Base-by-base conservation (phyloP, 2,888 invertebrate genomes). In the Rhaphigaster nebulosa region DNA sequence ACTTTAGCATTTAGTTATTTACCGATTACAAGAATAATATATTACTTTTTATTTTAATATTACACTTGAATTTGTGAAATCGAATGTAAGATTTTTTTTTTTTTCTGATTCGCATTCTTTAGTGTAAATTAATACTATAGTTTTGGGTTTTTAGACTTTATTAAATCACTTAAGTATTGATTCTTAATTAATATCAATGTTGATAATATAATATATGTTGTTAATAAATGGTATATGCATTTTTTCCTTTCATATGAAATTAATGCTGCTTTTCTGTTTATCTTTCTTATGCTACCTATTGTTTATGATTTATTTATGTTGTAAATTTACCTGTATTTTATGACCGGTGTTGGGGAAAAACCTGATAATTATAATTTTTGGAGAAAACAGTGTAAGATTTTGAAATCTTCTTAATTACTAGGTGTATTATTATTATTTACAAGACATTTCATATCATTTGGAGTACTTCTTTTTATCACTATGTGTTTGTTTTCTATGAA, bases 91-190 rank as follows among this genome's bases (percentile, higher is more conserved):
- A 23, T 54, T 20, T 76, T 20, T 34, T 20, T 76, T 20, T 34
- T 20, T 34, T 23, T 20, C 20, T 38, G 1, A 0, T 1, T 23
- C 8, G 1, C 8, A 23, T 23, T 38, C 20, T 76, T 76, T 76
- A 20, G 3, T 38, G 20, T 76, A 76, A 56, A 12, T 29, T 38
- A 29, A 6, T 65, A 76, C 23, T 20, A 76, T 38, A 38, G 70
- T 76, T 76, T 76, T 76, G 70, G 70, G 34, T 76, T 76, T 70
- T 76, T 76, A 76, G 70, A 76, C 6, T 6, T 34, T 4, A 76
- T 20, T 34, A 34, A 20, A 65, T 65, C 15, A 34, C 13, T 76
- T 20, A 76, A 76, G 20, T 60, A 60, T 29, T 60, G 12, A 60
- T 60, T 60, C 5, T 29, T 8, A n/a, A n/a, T 2, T 56, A 23